A percentile compares a stretch with the other conserved stretches of the same genome.
Conservation (phyloP, 2,113 vertebrate species). For the Capreolus pygargus region DNA sequence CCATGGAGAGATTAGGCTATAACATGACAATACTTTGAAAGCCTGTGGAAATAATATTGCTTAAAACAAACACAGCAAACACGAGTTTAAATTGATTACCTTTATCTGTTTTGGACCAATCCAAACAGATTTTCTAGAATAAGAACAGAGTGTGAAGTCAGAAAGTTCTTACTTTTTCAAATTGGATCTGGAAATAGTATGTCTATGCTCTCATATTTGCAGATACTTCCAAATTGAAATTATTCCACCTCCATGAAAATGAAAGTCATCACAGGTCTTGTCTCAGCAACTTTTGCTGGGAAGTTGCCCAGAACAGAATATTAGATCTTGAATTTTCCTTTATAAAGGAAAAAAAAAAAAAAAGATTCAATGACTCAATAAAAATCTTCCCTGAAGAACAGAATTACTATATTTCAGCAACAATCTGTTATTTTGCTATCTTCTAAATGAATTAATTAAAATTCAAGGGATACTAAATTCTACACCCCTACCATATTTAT, state of each 20-base stretch:
- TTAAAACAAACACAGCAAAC: not conserved
- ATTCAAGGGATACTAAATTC: not conserved
- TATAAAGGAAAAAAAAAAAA: not conserved
- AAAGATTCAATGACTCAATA: constrained; percentile 18
- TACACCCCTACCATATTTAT: not conserved
- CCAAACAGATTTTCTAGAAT: not conserved
- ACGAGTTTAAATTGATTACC: not conserved
- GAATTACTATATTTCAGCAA: constrained; percentile 18
- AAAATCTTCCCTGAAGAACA: constrained; percentile 22
- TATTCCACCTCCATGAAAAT: constrained; percentile 33
- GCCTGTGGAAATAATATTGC: not conserved
- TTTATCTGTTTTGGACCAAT: not conserved
- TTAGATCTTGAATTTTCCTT: constrained; percentile 37
- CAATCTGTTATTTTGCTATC: not conserved
- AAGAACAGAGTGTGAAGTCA: not conserved
- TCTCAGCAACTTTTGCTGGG: constrained; percentile 55
- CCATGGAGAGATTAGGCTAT: not conserved
- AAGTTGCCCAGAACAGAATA: constrained; percentile 37
- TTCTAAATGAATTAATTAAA: constrained; percentile 39
- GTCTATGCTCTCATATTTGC: not conserved
- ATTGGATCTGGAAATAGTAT: constrained; percentile 30
- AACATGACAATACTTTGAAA: not conserved
- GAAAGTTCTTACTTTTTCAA: not conserved
- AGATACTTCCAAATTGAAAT: constrained; percentile 46
- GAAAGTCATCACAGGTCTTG: constrained; percentile 28